Evolutionary conservation across 2,113 vertebrate species (phyloP), one percentile per base, ranked within the genome.

Genomic region (Cyrtonyx montezumae): DNA sequence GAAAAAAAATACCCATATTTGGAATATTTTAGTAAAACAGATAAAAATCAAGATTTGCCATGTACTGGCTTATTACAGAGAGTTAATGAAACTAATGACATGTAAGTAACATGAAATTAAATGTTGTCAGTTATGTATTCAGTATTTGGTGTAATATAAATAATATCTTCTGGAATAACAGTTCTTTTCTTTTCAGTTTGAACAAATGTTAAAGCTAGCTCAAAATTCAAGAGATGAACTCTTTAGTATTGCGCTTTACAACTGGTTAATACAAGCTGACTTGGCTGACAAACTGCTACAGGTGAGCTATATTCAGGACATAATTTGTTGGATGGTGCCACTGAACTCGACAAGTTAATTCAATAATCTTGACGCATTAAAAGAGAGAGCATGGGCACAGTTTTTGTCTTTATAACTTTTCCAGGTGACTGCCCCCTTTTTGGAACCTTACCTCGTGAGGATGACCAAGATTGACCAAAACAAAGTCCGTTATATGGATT

Each of bases 391-490:
- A 77, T n/a, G 26, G 48, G 43, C 23, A 1, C 56, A 43, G 43
- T 3, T 36, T 2, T 87, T 85, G 26, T 6, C 23, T 87, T 28
- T 78, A 16, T 49, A 23, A 68, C 45, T 46, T 71, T 63, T 96
- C 16, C 96, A 99, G 99, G 98, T 99, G 49, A 99, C 99, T 79
- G 99, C 99, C 16, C 99, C 99, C 0, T 99, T 98, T 97, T 98
- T 99, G 90, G 99, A 99, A 74, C 99, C 99, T 34, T 98, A 99
- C 93, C 96, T 99, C 82, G 98, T 98, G 95, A 98, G 99, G 37
- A 99, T 99, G 98, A 98, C 99, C 70, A 99, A 99, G 93, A 98
- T 99, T 92, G 99, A 99, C 96, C 99, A 99, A 97, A 99, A 98
- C 92, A 99, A 99, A 97, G 99, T 99, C 46, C 98, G 98, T 80